Percentiles rank a stretch among this genome's conserved stretches.
Evolutionary conservation across 92 coral and sea anemone species (phyloP).

Genomic region (Phymanthus crucifer): DNA sequence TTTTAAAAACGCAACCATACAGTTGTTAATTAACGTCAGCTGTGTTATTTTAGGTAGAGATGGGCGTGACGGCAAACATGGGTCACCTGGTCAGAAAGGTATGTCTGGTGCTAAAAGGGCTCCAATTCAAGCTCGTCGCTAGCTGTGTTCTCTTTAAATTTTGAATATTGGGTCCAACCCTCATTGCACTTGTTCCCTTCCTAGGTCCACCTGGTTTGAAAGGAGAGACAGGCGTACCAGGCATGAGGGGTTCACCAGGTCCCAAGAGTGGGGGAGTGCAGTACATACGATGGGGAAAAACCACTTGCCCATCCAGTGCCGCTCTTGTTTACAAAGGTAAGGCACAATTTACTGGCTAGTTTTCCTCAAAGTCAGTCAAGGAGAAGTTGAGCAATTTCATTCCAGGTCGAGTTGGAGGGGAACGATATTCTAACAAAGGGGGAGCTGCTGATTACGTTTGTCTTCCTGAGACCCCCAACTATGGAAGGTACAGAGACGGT

Average conservation of each 20-base stretch:
- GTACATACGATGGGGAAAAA: constrained; percentile 65
- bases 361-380: neutral
- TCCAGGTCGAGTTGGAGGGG: neutral
- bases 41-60: neutral
- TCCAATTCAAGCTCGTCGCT: no score
- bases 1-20: no score
- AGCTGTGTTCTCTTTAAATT: no score
- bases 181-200: no score
- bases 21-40: no score
- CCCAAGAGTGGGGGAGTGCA: constrained; percentile 39
- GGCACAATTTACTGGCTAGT: neutral
- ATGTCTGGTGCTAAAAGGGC: neutral
- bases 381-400: neutral
- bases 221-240: neutral
- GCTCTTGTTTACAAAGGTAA: constrained; percentile 47
- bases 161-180: no score
- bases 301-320: no score
- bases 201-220: neutral
- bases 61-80: neutral
- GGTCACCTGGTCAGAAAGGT: neutral
- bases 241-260: constrained; percentile 33
- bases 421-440: neutral
- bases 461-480: neutral
- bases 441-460: neutral
- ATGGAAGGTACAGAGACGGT: neutral